Conservation (phyloP, 2,797 vertebrate genomes). For the Gymnodraco acuticeps region DNA sequence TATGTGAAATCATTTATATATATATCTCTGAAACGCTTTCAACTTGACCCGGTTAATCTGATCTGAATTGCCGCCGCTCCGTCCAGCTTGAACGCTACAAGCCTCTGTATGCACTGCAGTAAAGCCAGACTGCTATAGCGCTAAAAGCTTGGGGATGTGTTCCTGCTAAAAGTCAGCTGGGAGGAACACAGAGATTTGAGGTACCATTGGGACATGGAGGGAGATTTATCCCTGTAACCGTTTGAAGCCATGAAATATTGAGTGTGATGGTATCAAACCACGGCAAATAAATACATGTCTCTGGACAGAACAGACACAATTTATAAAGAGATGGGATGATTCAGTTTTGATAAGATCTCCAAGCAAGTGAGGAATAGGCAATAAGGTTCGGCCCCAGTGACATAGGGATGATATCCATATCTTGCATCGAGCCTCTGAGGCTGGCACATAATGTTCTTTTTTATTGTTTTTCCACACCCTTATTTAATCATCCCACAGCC, state of each 20-base stretch:
- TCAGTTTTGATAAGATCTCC: constrained; percentile 65
- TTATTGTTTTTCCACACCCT: constrained; percentile 9
- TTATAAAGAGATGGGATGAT: constrained; percentile 56
- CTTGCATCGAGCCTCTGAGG: constrained; percentile 28
- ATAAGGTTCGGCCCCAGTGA: constrained; percentile 51
- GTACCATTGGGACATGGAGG: constrained; percentile 26
- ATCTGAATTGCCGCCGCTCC: constrained; percentile 26
- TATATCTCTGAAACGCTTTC: constrained; percentile 28
- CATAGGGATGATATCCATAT: constrained; percentile 54
- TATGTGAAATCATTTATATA: constrained; percentile 23
- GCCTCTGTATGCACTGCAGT: constrained; percentile 18
- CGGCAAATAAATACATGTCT: constrained; percentile 55
- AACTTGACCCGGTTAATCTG: constrained; percentile 35
- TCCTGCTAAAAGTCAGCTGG: constrained; percentile 25
- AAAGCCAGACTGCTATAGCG: background rate
- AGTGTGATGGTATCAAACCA: constrained; percentile 66
- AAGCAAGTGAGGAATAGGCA: constrained; percentile 54
- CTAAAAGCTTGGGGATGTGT: constrained; percentile 47
- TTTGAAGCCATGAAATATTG: constrained; percentile 69
- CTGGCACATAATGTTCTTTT: constrained; percentile 3
- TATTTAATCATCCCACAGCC: constrained; percentile 24
- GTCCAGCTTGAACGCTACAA: constrained; percentile 7
- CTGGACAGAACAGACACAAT: constrained; percentile 52
- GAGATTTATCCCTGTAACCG: constrained; percentile 45
- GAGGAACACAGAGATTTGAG: constrained; percentile 36